Evolutionary conservation across 2,113 vertebrate species (phyloP).

Genomic region (Malurus alboscapulatus): DNA sequence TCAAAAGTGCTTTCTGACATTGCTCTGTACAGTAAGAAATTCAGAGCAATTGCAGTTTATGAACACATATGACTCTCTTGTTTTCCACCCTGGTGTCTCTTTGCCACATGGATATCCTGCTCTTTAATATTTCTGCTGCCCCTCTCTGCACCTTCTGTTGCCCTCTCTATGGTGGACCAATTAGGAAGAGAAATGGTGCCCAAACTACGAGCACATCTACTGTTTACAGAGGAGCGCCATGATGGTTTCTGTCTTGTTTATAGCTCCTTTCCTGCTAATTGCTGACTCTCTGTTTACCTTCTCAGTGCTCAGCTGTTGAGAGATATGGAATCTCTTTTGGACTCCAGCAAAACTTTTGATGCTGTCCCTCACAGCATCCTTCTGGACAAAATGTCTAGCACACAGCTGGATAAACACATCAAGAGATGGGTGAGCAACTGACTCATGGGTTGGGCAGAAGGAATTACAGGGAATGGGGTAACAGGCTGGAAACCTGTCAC

Average conservation of each 20-base stretch:
- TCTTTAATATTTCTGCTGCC: neutral
- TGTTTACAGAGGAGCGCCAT: neutral
- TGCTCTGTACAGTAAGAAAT: neutral
- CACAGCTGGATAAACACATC: neutral
- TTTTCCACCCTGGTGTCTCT: neutral
- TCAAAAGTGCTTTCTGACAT: neutral
- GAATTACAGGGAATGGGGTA: neutral
- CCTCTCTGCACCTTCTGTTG: neutral
- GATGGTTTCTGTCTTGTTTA: neutral
- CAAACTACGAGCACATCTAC: neutral
- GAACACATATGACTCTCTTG: neutral
- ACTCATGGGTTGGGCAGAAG: neutral
- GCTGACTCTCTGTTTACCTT: neutral
- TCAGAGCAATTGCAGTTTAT: neutral
- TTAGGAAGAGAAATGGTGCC: accelerated
- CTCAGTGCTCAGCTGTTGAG: neutral
- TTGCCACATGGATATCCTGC: neutral
- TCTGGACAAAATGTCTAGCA: neutral
- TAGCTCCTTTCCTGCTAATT: neutral
- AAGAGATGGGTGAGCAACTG: neutral
- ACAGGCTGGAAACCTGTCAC: neutral
- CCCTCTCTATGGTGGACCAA: neutral
- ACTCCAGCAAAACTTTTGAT: neutral
- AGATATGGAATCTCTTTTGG: neutral
- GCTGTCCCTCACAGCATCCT: neutral